Conservation (phyloP, 2,113 vertebrate species). For the Callospermophilus lateralis region DNA sequence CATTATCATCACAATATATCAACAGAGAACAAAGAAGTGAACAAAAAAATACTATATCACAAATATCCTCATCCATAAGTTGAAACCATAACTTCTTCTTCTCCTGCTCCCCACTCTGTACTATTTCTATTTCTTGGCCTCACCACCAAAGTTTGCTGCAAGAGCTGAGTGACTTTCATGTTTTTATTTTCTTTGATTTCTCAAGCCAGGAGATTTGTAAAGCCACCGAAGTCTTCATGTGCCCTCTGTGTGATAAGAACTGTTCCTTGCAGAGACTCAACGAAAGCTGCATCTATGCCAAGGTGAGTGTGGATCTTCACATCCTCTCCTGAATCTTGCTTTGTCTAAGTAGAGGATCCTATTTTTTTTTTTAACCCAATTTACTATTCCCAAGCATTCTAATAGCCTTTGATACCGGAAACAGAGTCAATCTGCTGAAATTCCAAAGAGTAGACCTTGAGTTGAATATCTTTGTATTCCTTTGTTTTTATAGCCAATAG, state of each 20-base stretch:
- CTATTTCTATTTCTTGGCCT: neutral
- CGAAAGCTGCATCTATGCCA: conserved; percentile 98
- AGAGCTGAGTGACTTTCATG: neutral
- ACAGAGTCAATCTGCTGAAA: neutral
- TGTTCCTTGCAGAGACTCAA: conserved; percentile 95
- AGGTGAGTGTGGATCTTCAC: conserved; percentile 87
- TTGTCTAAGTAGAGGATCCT: neutral
- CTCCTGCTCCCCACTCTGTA: neutral
- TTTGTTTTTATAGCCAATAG: neutral
- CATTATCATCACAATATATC: neutral
- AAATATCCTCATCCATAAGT: neutral
- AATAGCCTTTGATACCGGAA: neutral
- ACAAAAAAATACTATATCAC: neutral
- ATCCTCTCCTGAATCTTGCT: neutral
- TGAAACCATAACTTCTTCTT: neutral
- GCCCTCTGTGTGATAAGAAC: conserved; percentile 96
- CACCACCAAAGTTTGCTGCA: neutral
- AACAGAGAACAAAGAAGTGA: neutral
- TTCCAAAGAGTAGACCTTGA: neutral
- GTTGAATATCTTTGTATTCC: neutral
- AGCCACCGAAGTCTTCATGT: conserved; percentile 97
- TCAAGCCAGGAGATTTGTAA: conserved; percentile 98
- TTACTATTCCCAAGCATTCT: neutral
- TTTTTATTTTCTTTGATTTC: conserved; percentile 56
- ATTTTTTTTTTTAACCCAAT: neutral